Base-by-base conservation (phyloP, 1,140 invertebrate species). In the Drosophila carrolli region DNA sequence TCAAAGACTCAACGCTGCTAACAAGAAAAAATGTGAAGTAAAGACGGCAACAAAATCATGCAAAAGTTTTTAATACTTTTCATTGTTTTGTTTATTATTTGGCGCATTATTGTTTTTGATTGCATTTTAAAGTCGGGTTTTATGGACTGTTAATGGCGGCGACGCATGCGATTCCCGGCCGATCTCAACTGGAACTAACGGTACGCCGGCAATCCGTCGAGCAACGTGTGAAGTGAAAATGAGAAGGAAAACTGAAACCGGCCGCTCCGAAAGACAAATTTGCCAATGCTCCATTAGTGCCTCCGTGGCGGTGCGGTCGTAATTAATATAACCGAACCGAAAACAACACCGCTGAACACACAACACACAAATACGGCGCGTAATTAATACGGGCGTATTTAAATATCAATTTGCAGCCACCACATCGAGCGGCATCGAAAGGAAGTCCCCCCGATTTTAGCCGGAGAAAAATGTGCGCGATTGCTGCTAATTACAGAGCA, bases 371-470 rank as follows among this genome's bases (percentile, higher is more conserved):
- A 66, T 43, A 54, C 72, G 59, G 79, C 43, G 55, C 58, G 75
- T 85, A 91, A 91, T 91, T 91, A 86, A 91, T 91, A 83, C 84
- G 75, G 65, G 71, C 83, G 83, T 91, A 91, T 91, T 91, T 91
- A 90, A 91, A 91, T 91, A 91, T 91, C 88, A 88, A 91, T 91
- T 91, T 89, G 84, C 84, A 79, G 55, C 50, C 74, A 63, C 56
- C 62, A 47, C 41, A 61, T 48, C 23, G 63, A 35, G 19, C 35
- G 13, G 8, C 41, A 46, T 44, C 60, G 55, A 44, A 67, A 48
- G 58, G 60, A 57, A 61, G 32, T 43, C 53, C 41, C 59, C 72
- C 48, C 63, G 23, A 58, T 40, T 62, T 57, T 41, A 58, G 65
- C 50, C 32, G 29, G 77, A 89, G 80, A 88, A 78, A 89, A 89